A percentile compares a stretch with the other conserved stretches of the same genome.
Evolutionary conservation across 2,888 invertebrate genomes (phyloP).

Genomic region (Penaeus monodon): DNA sequence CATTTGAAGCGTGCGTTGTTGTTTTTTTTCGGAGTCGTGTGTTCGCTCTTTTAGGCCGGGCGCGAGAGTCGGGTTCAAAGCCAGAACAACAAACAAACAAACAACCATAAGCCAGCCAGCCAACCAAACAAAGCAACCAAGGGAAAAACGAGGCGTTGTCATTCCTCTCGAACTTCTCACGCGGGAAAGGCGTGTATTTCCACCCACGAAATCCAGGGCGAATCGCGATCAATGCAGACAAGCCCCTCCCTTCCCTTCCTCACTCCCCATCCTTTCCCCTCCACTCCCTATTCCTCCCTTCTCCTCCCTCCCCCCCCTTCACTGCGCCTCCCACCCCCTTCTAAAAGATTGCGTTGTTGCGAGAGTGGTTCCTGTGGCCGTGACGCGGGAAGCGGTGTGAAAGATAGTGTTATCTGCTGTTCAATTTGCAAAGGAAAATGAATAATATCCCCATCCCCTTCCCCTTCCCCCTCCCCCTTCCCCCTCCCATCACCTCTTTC

Average conservation of each 20-base stretch:
- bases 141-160: too few relatives aligned
- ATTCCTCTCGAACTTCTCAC: too few relatives aligned
- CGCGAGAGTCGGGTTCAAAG: too few relatives aligned
- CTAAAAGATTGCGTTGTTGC: not conserved
- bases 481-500: not conserved
- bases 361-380: not conserved
- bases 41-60: too few relatives aligned
- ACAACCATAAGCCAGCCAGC: too few relatives aligned
- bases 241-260: not conserved
- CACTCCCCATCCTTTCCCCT: not conserved
- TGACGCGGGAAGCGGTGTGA: slow-evolving; percentile 5
- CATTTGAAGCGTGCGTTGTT: too few relatives aligned
- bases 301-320: not conserved
- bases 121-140: too few relatives aligned
- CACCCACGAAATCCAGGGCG: too few relatives aligned
- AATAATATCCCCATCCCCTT: not conserved
- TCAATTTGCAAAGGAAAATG: slow-evolving; percentile 19
- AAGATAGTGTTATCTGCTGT: slow-evolving; percentile 31
- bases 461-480: not conserved
- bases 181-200: too few relatives aligned
- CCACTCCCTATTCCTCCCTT: not conserved
- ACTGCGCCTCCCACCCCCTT: not conserved
- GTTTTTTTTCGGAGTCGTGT: too few relatives aligned
- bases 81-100: too few relatives aligned
- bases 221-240: not conserved